phyloP scores from a whole-genome alignment of 1,140 invertebrate species.

The Drosophila takahashii region DNA sequence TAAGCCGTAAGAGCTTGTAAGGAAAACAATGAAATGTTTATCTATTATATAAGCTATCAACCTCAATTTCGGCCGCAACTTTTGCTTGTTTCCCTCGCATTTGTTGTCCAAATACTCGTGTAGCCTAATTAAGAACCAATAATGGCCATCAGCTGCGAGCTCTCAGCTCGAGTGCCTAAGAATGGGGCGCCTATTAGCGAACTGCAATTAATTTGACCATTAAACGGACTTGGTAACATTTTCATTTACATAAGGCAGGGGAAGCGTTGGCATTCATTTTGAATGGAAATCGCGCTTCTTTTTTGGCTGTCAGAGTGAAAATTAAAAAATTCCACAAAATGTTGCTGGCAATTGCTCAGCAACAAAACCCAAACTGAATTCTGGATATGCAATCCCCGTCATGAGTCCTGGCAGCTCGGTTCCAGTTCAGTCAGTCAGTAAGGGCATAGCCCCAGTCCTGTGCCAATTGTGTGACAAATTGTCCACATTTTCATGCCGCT shows the following conservation, averaged over 20 bases:
- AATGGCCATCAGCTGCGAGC: constrained; percentile 36
- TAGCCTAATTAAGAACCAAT: constrained; percentile 65
- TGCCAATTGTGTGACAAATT: constrained; percentile 80
- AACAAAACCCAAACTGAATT: constrained; percentile 20
- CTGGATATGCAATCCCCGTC: constrained; percentile 48
- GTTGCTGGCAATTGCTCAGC: constrained; percentile 33
- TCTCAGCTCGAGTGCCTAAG: constrained; percentile 21
- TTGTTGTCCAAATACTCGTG: constrained; percentile 45
- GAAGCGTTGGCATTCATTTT: constrained; percentile 34
- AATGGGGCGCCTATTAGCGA: constrained; percentile 34
- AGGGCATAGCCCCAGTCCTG: constrained; percentile 18
- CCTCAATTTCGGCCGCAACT: constrained; percentile 6
- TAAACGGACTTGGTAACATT: constrained; percentile 14
- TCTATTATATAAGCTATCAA: constrained; percentile 8
- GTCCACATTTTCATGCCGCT: constrained; percentile 62
- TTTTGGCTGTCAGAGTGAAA: constrained; percentile 26
- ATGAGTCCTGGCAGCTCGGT: constrained; percentile 55
- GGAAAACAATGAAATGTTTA: constrained; percentile 4
- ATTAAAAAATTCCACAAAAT: constrained; percentile 80
- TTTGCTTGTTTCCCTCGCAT: constrained; percentile 27
- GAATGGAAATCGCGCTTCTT: constrained; percentile 8
- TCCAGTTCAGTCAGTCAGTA: constrained; percentile 31
- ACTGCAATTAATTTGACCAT: constrained; percentile 70
- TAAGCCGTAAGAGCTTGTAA: not conserved
- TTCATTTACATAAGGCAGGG: not conserved